A percentile compares a stretch with the other conserved stretches of the same genome.
phyloP scores from a whole-genome alignment of 2,113 vertebrate species.

The Neopipo cinnamomea region DNA sequence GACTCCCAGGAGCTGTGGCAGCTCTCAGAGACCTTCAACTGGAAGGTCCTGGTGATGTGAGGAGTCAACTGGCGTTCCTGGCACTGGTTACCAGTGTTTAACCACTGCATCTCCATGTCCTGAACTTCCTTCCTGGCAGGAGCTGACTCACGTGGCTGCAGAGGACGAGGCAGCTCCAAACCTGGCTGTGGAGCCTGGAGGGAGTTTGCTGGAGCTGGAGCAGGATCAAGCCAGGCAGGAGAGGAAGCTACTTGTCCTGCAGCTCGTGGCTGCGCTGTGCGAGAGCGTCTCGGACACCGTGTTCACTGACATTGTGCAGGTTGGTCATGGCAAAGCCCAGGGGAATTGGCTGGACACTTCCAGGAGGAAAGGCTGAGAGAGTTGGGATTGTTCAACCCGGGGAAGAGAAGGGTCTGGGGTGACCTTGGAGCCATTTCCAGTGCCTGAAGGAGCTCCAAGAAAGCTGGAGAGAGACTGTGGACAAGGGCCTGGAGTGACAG shows the following conservation, averaged over 20 bases:
- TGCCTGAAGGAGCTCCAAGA: neutral
- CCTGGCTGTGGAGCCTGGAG: neutral
- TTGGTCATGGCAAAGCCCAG: neutral
- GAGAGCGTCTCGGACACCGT: conserved; percentile 82
- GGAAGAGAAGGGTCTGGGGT: neutral
- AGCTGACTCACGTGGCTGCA: conserved; percentile 76
- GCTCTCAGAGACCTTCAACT: rapidly evolving
- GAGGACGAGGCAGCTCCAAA: conserved; percentile 52
- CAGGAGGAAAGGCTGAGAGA: neutral
- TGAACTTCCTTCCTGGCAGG: conserved; percentile 63
- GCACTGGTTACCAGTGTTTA: neutral
- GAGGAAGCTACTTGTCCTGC: conserved; percentile 81
- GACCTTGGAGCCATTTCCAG: neutral
- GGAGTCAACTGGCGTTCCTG: neutral
- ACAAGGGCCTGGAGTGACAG: neutral
- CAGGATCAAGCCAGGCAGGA: conserved; percentile 43
- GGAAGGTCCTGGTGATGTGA: neutral
- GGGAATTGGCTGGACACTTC: rapidly evolving
- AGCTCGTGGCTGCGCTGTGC: conserved; percentile 83
- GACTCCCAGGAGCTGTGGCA: neutral
- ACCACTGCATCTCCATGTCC: rapidly evolving
- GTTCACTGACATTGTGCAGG: conserved; percentile 85
- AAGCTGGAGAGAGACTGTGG: neutral
- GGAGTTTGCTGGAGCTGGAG: conserved; percentile 81
- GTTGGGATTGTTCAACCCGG: neutral